phyloP scores from a whole-genome alignment of 2,797 vertebrate species.

The Varecia variegata region DNA sequence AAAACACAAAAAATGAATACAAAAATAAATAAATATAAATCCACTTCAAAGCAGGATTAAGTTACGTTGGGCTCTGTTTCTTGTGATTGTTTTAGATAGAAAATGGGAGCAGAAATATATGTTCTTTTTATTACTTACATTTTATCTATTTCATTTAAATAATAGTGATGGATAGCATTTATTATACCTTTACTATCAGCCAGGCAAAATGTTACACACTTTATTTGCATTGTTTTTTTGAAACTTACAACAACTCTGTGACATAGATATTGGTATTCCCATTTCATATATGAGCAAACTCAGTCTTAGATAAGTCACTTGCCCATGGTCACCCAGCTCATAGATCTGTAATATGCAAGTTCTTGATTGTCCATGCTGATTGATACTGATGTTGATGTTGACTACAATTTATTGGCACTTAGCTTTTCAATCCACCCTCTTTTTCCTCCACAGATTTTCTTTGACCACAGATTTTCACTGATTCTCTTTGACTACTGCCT shows the following conservation, averaged over 20 bases:
- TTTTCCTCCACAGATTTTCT: neutral
- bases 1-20: neutral
- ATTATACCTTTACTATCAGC: neutral
- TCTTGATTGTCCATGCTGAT: neutral
- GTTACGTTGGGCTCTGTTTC: neutral
- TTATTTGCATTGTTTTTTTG: neutral
- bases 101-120: neutral
- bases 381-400: neutral
- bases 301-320: neutral
- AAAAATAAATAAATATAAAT: neutral
- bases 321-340: too few relatives aligned
- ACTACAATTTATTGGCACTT: neutral
- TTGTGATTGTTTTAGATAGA: conserved; percentile 56
- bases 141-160: neutral
- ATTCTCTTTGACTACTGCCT: neutral
- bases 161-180: neutral
- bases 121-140: neutral
- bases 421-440: neutral
- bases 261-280: neutral
- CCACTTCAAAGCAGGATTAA: conserved; percentile 24
- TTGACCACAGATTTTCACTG: neutral
- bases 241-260: neutral
- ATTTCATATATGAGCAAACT: neutral
- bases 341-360: rapidly evolving
- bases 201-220: neutral